These are phyloP conservation scores for Pristionchus arcanus DNA, from an alignment of 2,888 invertebrate species.

Conservation along the genomic window DNA sequence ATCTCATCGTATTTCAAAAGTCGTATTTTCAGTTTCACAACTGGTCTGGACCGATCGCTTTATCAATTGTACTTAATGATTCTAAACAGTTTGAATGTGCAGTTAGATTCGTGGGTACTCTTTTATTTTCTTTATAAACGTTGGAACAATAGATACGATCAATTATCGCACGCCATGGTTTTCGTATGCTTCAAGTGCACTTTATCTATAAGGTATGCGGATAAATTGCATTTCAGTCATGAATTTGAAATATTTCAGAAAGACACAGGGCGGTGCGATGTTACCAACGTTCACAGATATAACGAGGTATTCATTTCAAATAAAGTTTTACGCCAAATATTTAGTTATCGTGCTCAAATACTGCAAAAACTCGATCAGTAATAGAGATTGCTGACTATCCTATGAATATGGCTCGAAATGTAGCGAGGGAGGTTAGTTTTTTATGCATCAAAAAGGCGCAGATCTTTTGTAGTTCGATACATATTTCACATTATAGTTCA, in stretches of 20 bases:
- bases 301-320: not conserved
- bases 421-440: not conserved
- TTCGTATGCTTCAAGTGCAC: slow-evolving; percentile 33
- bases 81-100: not conserved
- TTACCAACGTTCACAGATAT: not conserved
- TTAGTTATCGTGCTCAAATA: not conserved
- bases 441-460: not conserved
- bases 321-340: not conserved
- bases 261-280: not conserved
- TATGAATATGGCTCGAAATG: slow-evolving; percentile 50
- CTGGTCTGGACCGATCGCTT: not conserved
- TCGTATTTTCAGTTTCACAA: not conserved
- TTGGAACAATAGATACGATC: not conserved
- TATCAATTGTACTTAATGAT: slow-evolving; percentile 4
- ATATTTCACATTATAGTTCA: not conserved
- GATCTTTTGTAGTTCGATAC: not conserved
- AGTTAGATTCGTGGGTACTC: not conserved
- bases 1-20: not conserved
- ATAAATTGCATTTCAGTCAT: not conserved
- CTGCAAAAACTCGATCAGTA: not conserved
- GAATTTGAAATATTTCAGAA: not conserved
- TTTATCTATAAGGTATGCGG: slow-evolving; percentile 17
- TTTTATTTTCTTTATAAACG: not conserved
- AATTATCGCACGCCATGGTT: not conserved
- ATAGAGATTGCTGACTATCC: slow-evolving; percentile 40